Evolutionary conservation across 2,888 invertebrate genomes (phyloP).

Genomic region (Pogonocherus hispidulus): DNA sequence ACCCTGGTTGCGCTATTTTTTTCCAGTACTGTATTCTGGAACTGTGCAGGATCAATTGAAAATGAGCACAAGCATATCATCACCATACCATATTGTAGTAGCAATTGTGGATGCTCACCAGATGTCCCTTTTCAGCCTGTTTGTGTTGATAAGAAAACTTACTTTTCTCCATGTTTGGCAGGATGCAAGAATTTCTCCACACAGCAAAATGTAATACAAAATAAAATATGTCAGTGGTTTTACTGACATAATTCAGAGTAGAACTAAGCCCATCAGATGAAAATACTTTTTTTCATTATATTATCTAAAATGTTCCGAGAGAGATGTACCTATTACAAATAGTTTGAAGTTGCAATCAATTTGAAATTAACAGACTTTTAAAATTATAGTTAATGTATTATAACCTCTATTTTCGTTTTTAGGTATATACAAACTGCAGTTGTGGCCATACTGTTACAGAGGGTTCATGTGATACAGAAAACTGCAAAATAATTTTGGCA

Average conservation of each 20-base stretch:
- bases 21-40: conserved; percentile 62
- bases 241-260: no score
- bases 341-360: no score
- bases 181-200: conserved; percentile 72
- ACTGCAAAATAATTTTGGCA: conserved; percentile 71
- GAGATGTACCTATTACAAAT: no score
- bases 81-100: conserved; percentile 71
- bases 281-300: no score
- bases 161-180: conserved; percentile 82
- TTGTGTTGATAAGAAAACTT: conserved; percentile 74
- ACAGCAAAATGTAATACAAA: conserved; percentile 67
- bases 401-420: conserved; percentile 48
- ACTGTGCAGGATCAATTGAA: conserved; percentile 55
- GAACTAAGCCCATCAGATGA: no score
- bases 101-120: conserved; percentile 71
- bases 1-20: conserved; percentile 69
- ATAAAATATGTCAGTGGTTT: no score
- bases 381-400: background rate
- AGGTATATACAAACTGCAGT: conserved; percentile 70
- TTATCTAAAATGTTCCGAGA: no score
- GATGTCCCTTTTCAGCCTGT: conserved; percentile 74
- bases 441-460: conserved; percentile 66
- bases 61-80: conserved; percentile 68
- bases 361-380: background rate
- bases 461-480: conserved; percentile 71